phyloP scores from a whole-genome alignment of 2,888 invertebrate genomes.

The Phaedon cochleariae region DNA sequence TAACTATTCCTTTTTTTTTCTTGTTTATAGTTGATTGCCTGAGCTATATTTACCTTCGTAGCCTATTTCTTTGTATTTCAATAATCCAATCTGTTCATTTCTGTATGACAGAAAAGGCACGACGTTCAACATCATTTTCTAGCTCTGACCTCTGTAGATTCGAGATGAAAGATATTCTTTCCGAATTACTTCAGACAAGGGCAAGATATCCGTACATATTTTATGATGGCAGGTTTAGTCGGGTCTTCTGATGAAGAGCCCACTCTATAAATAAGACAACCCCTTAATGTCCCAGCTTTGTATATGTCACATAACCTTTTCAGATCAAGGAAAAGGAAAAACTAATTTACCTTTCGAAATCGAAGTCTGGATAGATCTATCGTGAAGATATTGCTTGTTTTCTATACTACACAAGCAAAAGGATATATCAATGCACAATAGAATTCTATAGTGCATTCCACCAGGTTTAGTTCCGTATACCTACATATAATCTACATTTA shows the following conservation, averaged over 20 bases:
- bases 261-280: constrained; percentile 24
- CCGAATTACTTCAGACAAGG: background rate
- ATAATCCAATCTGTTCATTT: too few species aligned
- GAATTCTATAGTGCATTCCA: too few species aligned
- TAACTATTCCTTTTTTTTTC: too few species aligned
- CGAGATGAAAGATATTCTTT: background rate
- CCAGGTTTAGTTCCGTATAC: too few species aligned
- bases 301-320: constrained; percentile 22
- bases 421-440: background rate
- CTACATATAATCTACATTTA: too few species aligned
- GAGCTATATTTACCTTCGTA: too few species aligned
- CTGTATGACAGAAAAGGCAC: too few species aligned
- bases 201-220: constrained; percentile 16
- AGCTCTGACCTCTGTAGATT: background rate
- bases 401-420: background rate
- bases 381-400: background rate
- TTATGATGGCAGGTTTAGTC: constrained; percentile 10
- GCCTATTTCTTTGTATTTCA: too few species aligned
- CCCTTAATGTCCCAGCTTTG: constrained; percentile 23
- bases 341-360: background rate
- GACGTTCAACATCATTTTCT: background rate
- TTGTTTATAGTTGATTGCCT: too few species aligned
- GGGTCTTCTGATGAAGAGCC: constrained; percentile 20
- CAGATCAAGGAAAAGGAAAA: constrained; percentile 9
- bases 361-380: background rate